Evolutionary conservation across 2,797 vertebrate genomes (phyloP), one percentile per base, ranked within the genome.

Genomic region (Pogoniulus pusillus): DNA sequence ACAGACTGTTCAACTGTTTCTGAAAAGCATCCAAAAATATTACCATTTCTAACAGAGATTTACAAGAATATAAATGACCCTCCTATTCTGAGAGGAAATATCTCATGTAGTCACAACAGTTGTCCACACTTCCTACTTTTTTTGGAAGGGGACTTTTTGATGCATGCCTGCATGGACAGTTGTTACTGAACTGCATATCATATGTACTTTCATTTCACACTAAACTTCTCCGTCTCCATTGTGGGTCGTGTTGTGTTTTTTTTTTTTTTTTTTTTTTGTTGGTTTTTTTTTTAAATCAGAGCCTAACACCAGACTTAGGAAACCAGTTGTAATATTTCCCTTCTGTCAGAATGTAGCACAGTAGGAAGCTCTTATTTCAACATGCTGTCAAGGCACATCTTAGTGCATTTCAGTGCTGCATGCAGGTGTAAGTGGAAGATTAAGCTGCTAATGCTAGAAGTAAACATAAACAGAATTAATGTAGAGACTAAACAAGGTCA

Each of bases 391-490:
- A 73, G n/a, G 26, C 76, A 30, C 16, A 60, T 22, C 5, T 82
- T 51, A 41, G 1, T 47, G 18, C 29, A 24, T 81, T 82, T 43
- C 49, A 62, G 11, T 35, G 81, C 29, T 77, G 26, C 49, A 35
- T 68, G 57, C 17, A 88, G 73, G 49, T 92, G 14, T 81, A 92
- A 93, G 53, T 53, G 70, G 47, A 93, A 76, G 20, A 76, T 89
- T 80, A 94, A 29, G 20, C 12, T 63, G 11, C 18, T 87, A 84
- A 72, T 72, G 18, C 49, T 74, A 62, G 82, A 77, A 60, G 34
- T 73, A 94, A 96, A 87, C 63, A 51, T 55, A 72, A 96, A 80
- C 3, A 68, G 26, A 89, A 92, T 85, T 93, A 95, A 69, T 29
- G 39, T 22, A 90, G 60, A 81, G 7, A 80, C 53, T 91, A 77